phyloP scores from a whole-genome alignment of 2,888 invertebrate species.

The Neoitamus cyanurus region DNA sequence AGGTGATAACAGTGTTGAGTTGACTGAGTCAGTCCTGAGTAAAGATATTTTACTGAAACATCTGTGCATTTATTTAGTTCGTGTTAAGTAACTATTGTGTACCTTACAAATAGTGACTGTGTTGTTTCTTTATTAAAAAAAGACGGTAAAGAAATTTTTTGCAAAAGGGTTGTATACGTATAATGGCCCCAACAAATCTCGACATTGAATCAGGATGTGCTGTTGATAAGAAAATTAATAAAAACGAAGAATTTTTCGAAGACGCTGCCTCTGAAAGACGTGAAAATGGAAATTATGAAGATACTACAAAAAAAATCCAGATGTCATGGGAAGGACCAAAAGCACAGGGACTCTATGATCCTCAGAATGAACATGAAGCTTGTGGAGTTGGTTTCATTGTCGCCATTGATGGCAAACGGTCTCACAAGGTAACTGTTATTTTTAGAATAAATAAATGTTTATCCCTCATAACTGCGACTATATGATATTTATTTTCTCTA shows the following conservation, averaged over 20 bases:
- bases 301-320: constrained; percentile 52
- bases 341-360: constrained; percentile 96
- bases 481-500: not conserved
- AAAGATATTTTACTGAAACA: too few species aligned
- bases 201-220: constrained; percentile 65
- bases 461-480: not conserved
- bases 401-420: constrained; percentile 93
- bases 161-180: constrained; percentile 58
- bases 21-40: not conserved
- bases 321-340: constrained; percentile 85
- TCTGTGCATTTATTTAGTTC: not conserved
- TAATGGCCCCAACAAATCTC: constrained; percentile 66
- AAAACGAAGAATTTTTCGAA: constrained; percentile 51
- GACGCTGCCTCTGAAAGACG: not conserved
- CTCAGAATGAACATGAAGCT: constrained; percentile 93
- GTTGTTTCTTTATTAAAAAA: not conserved
- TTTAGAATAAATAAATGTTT: not conserved
- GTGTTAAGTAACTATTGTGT: not conserved
- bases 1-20: not conserved
- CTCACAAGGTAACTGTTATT: constrained; percentile 79
- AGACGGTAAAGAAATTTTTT: constrained; percentile 10
- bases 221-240: constrained; percentile 58
- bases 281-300: constrained; percentile 46
- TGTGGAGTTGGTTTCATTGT: constrained; percentile 99
- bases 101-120: not conserved